Evolutionary conservation across 1,140 invertebrate species (phyloP).

Genomic region (Arctopsyche grandis): DNA sequence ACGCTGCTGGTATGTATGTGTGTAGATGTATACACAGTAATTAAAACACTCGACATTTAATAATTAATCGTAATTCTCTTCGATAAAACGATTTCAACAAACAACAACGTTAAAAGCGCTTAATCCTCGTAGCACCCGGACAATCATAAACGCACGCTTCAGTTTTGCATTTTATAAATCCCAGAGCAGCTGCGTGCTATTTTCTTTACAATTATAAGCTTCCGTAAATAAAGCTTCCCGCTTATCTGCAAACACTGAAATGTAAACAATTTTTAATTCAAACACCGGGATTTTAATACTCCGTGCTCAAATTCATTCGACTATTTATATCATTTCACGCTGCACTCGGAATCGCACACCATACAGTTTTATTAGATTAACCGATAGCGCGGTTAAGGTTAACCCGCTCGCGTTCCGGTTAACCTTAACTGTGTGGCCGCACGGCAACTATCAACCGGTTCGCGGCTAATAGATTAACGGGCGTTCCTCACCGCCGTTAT

Average conservation of each 20-base stretch:
- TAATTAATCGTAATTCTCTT: background rate
- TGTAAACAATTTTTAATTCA: too few relatives aligned
- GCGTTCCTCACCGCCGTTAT: background rate
- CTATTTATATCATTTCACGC: too few relatives aligned
- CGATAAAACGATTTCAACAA: background rate
- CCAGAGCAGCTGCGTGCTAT: too few relatives aligned
- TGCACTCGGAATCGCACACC: background rate
- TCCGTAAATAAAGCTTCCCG: background rate
- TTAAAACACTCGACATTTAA: background rate
- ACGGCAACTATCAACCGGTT: slow-evolving; percentile 23
- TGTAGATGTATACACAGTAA: background rate
- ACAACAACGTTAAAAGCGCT: background rate
- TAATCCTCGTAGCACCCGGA: background rate
- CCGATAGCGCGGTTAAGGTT: slow-evolving; percentile 27
- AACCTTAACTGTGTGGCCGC: background rate
- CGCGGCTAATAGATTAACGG: slow-evolving; percentile 17
- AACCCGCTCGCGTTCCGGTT: slow-evolving; percentile 11
- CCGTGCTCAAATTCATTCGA: too few relatives aligned
- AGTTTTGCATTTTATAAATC: too few relatives aligned
- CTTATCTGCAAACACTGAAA: background rate
- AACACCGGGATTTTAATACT: too few relatives aligned
- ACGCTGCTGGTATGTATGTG: too few relatives aligned
- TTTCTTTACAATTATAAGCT: background rate
- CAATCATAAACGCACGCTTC: background rate
- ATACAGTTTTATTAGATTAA: slow-evolving; percentile 5